Evolutionary conservation across 2,888 invertebrate genomes (phyloP).

Genomic region (Amphipyra tragopoginis): DNA sequence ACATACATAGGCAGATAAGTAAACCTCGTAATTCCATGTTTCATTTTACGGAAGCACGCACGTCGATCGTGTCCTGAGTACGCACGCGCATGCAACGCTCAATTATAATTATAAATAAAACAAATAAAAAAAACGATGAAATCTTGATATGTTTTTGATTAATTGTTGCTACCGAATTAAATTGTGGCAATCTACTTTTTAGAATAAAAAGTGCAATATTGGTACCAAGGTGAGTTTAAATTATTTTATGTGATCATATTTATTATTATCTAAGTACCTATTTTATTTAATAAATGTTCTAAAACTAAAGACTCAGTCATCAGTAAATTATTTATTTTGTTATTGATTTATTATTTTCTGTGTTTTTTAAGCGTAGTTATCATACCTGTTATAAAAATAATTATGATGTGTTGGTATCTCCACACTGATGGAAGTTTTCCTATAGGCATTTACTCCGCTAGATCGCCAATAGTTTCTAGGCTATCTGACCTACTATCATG

Average conservation of each 20-base stretch:
- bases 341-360: too few relatives aligned
- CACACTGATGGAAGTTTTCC: too few relatives aligned
- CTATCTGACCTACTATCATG: too few relatives aligned
- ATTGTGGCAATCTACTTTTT: not conserved
- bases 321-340: too few relatives aligned
- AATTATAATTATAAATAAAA: not conserved
- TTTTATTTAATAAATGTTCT: too few relatives aligned
- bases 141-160: too few relatives aligned
- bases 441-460: too few relatives aligned
- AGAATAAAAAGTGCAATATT: not conserved
- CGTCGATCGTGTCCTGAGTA: conserved; percentile 41
- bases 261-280: not conserved
- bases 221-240: conserved; percentile 19
- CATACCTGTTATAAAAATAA: too few relatives aligned
- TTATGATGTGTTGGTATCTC: too few relatives aligned
- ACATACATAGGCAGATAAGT: conserved; percentile 47
- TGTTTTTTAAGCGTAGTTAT: too few relatives aligned
- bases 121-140: not conserved
- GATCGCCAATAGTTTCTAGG: too few relatives aligned
- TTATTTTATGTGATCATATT: not conserved
- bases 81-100: not conserved
- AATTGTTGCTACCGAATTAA: not conserved
- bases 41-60: conserved; percentile 54
- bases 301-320: too few relatives aligned
- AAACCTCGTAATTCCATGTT: conserved; percentile 31